These are phyloP conservation scores for Lochmaea crataegi DNA, from an alignment of 2,888 invertebrate species.

Conservation along the genomic window DNA sequence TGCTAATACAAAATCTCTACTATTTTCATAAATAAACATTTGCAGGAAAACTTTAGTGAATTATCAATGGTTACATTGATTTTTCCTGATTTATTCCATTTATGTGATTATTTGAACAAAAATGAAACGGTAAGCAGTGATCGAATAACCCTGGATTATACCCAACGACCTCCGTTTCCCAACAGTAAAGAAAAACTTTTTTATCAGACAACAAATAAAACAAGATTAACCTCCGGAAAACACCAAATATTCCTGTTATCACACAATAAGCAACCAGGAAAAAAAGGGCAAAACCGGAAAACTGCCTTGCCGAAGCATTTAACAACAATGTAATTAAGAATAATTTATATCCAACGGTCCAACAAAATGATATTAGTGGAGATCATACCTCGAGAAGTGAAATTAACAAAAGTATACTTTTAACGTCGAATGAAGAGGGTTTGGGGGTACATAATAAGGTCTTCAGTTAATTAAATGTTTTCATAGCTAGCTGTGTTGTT, in stretches of 20 bases:
- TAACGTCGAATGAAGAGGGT: not conserved
- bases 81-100: too few relatives aligned
- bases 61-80: too few relatives aligned
- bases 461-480: too few relatives aligned
- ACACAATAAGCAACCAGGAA: not conserved
- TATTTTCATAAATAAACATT: too few relatives aligned
- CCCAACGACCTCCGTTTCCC: not conserved
- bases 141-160: not conserved
- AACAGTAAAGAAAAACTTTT: not conserved
- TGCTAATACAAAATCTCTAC: too few relatives aligned
- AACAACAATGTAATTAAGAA: not conserved
- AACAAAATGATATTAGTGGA: not conserved
- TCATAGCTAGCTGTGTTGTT: too few relatives aligned
- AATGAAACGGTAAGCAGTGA: too few relatives aligned
- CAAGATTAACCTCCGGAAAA: not conserved
- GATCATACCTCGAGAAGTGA: not conserved
- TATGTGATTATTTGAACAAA: too few relatives aligned
- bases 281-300: not conserved
- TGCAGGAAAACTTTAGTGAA: too few relatives aligned
- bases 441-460: too few relatives aligned
- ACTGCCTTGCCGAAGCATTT: not conserved
- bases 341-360: not conserved
- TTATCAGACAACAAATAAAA: not conserved
- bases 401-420: not conserved
- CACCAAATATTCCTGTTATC: not conserved